Conservation (phyloP, 2,888 invertebrate genomes). For the Hirtodrosophila trivittata region DNA sequence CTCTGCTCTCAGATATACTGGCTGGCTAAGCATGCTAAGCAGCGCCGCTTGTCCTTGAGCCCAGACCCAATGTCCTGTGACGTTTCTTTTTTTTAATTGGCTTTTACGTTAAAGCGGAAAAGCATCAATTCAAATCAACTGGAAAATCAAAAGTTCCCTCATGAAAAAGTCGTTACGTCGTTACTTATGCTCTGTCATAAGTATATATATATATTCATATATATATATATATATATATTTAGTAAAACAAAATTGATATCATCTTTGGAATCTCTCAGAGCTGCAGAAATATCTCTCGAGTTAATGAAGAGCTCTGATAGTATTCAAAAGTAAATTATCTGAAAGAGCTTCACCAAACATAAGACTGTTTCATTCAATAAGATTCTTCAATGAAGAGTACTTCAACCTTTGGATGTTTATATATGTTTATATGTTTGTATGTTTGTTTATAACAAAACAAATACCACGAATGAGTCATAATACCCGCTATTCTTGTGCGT, state of each 20-base stretch:
- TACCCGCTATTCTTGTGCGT: neutral
- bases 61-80: conserved; percentile 55
- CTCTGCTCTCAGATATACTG: conserved; percentile 22
- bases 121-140: conserved; percentile 48
- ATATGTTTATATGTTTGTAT: neutral
- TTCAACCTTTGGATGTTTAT: too few species aligned
- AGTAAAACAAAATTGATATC: too few species aligned
- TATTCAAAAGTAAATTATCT: too few species aligned
- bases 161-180: too few species aligned
- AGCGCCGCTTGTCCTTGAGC: conserved; percentile 30
- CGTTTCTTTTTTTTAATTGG: conserved; percentile 65
- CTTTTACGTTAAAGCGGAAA: conserved; percentile 38
- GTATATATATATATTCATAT: too few species aligned
- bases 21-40: conserved; percentile 63
- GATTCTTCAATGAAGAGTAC: too few species aligned
- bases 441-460: neutral
- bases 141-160: conserved; percentile 13
- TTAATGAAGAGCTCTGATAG: too few species aligned
- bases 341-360: neutral
- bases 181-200: too few species aligned
- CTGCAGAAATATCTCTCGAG: too few species aligned
- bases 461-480: conserved; percentile 42
- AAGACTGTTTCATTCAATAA: too few species aligned
- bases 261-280: too few species aligned
- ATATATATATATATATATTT: too few species aligned